These are phyloP conservation scores for Microchrysa polita DNA, from an alignment of 2,888 invertebrate genomes.

Conservation along the genomic window DNA sequence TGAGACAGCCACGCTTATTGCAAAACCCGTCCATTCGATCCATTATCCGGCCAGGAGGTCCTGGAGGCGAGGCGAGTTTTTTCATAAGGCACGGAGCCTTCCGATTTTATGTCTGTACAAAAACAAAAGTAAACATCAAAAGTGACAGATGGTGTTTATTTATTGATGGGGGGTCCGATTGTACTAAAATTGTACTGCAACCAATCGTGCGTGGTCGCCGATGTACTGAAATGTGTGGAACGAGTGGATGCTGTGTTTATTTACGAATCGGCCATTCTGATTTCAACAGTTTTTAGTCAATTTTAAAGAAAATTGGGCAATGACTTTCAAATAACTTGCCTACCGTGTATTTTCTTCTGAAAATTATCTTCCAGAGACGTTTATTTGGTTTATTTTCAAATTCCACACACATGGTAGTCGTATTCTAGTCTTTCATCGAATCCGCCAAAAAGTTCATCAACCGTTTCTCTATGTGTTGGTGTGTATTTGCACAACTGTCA, in stretches of 20 bases:
- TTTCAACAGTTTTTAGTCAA: too few species aligned
- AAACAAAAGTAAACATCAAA: conserved; percentile 18
- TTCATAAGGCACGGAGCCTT: not conserved
- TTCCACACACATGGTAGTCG: too few species aligned
- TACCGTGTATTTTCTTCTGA: too few species aligned
- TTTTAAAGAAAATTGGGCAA: too few species aligned
- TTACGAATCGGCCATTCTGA: too few species aligned
- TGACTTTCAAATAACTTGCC: too few species aligned
- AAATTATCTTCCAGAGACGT: too few species aligned
- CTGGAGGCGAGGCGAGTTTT: not conserved
- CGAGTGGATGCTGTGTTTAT: too few species aligned
- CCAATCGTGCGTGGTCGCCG: not conserved
- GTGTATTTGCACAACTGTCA: not conserved
- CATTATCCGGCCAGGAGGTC: not conserved
- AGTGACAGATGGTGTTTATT: conserved; percentile 9
- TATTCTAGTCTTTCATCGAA: too few species aligned
- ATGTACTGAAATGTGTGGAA: not conserved
- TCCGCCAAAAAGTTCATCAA: too few species aligned
- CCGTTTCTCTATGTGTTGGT: too few species aligned
- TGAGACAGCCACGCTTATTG: not conserved
- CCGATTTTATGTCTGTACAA: not conserved
- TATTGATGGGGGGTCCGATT: not conserved
- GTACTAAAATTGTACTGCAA: conserved; percentile 4
- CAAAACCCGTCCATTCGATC: not conserved
- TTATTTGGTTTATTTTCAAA: too few species aligned